Evolutionary conservation across 2,888 invertebrate species (phyloP), one percentile per base, ranked within the genome.

Genomic region (Drosophila prolongata): DNA sequence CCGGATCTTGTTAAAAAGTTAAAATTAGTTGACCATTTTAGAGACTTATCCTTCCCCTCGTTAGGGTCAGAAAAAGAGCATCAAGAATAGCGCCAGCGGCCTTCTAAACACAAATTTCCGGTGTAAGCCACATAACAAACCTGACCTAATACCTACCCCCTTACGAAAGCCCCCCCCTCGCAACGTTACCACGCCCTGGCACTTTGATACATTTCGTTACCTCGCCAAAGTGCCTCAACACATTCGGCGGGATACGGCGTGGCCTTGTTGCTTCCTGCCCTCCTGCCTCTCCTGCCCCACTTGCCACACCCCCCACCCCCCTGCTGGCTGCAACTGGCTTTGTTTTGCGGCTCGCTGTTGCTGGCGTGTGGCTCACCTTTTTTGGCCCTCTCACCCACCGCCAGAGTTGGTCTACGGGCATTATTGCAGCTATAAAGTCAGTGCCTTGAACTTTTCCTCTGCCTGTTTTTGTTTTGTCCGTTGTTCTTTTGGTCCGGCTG

Each of bases 61-160:
- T 11, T 30, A 16, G 38, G 34, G 19, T 40, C 37, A 30, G 13
- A 38, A 52, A 42, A 43, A 47, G 43, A 35, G 59, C 47, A 60
- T 59, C 64, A 70, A 65, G 53, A 65, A 70, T 44, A 49, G 11
- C 46, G 52, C 50, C 56, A 59, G 76, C 71, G 64, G 66, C 66
- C 68, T 68, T 42, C 89, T 89, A 88, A 89, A 84, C 84, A 89
- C 87, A 87, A 89, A 87, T 89, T 89, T 89, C 90, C 87, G 87
- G 81, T 68, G 78, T 77, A 86, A 82, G 89, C 83, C 83, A 78
- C 83, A 83, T 77, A 83, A 86, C 83, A 86, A 82, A 82, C 89
- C 89, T 70, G 78, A 65, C 71, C 83, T 71, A 83, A 77, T 73
- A 67, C 80, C 78, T 73, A 67, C 83, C 78, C 50, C 66, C 46